Evolutionary conservation across 1,140 invertebrate genomes (phyloP).

Genomic region (Babylonia areolata): DNA sequence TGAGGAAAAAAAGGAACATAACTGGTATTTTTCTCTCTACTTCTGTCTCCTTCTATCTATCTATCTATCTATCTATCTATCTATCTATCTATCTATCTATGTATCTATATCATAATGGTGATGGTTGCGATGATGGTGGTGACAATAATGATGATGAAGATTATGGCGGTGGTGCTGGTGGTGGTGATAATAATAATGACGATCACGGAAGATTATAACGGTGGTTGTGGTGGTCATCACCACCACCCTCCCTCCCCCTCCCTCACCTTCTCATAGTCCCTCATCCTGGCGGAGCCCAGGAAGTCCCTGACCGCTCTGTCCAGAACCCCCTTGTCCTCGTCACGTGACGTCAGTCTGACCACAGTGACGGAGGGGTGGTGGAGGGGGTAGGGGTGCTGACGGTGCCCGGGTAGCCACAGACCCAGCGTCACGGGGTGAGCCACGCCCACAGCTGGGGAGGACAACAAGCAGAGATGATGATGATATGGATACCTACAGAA

Average conservation of each 20-base stretch:
- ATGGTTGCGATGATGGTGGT: too few relatives aligned
- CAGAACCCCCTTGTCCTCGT: background rate
- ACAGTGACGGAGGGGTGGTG: conserved; percentile 18
- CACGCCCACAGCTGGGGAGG: background rate
- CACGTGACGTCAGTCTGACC: conserved; percentile 11
- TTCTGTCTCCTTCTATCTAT: too few relatives aligned
- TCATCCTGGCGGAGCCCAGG: background rate
- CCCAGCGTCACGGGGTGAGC: background rate
- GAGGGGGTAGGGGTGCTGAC: background rate
- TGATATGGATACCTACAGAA: background rate
- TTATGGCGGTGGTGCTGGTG: too few relatives aligned
- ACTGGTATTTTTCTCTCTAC: too few relatives aligned
- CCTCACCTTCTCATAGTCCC: background rate
- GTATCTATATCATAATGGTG: too few relatives aligned
- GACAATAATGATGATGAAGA: too few relatives aligned
- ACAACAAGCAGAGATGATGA: background rate
- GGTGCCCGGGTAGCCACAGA: background rate
- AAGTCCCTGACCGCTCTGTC: background rate
- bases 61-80: too few relatives aligned
- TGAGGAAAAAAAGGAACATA: too few relatives aligned
- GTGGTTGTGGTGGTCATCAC: too few relatives aligned
- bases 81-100: too few relatives aligned
- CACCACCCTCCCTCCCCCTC: background rate
- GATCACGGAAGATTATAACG: too few relatives aligned
- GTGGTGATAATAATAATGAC: too few relatives aligned